A percentile compares a stretch with the other conserved stretches of the same genome.
Conservation (phyloP, 2,797 vertebrate species). For the Myiotriccus ornatus region DNA sequence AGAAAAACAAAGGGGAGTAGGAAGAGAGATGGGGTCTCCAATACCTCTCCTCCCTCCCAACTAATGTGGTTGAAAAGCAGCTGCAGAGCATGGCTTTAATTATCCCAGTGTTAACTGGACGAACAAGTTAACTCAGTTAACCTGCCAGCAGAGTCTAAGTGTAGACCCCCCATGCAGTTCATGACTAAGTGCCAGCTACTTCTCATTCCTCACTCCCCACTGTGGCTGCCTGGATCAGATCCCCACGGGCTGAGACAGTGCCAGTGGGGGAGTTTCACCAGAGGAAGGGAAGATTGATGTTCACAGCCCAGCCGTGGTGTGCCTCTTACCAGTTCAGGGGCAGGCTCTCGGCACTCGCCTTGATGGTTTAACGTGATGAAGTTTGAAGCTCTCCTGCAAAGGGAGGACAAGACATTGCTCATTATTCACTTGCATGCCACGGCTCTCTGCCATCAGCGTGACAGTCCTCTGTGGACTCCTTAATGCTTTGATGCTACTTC, state of each 20-base stretch:
- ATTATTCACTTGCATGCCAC: constrained; percentile 21
- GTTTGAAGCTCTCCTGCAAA: constrained; percentile 55
- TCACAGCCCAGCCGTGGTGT: background rate
- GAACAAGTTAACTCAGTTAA: background rate
- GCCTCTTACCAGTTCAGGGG: constrained; percentile 51
- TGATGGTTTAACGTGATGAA: constrained; percentile 40
- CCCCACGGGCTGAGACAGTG: fast-evolving
- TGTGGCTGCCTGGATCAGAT: background rate
- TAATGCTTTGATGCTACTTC: constrained; percentile 26
- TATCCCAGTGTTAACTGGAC: background rate
- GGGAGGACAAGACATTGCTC: constrained; percentile 19
- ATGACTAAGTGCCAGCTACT: background rate
- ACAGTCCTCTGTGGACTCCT: constrained; percentile 33
- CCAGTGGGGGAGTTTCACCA: background rate
- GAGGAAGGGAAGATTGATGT: background rate
- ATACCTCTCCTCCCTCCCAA: background rate
- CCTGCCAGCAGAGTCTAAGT: background rate
- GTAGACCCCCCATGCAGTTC: background rate
- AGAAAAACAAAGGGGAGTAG: too few species aligned
- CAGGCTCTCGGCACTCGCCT: constrained; percentile 60
- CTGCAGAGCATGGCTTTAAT: background rate
- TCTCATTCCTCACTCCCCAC: background rate
- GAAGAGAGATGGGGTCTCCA: fast-evolving
- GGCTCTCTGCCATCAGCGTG: background rate
- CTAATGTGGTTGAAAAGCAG: background rate